phyloP scores from a whole-genome alignment of 2,888 invertebrate species.

The Cataglyphis albicans region DNA sequence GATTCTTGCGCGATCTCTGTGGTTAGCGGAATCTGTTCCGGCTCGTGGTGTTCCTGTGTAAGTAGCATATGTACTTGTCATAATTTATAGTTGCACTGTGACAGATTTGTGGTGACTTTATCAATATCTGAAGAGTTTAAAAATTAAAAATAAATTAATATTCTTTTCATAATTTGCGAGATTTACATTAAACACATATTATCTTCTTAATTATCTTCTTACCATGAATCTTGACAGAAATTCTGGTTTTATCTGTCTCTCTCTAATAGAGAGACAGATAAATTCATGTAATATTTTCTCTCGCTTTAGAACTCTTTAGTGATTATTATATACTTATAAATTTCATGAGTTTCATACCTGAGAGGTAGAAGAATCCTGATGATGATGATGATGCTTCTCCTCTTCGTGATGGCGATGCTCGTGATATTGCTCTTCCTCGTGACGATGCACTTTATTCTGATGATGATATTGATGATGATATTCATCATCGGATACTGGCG shows the following conservation, averaged over 20 bases:
- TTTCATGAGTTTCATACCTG: conserved; percentile 2
- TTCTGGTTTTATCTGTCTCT: no score
- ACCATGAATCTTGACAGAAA: no score
- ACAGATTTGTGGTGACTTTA: not conserved
- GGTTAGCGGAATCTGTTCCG: conserved; percentile 49
- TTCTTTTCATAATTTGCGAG: not conserved
- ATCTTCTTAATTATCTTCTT: no score
- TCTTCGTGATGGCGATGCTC: conserved; percentile 41
- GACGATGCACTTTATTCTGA: conserved; percentile 44
- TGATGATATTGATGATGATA: conserved; percentile 50
- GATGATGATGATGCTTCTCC: conserved; percentile 28
- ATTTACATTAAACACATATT: not conserved
- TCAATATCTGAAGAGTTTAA: not conserved
- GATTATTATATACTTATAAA: not conserved
- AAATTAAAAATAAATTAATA: not conserved
- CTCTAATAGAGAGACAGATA: no score
- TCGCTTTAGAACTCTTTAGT: not conserved
- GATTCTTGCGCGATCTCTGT: conserved; percentile 60
- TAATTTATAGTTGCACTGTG: not conserved
- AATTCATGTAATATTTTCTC: no score
- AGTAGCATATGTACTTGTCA: not conserved
- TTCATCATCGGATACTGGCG: conserved; percentile 72
- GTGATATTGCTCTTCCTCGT: conserved; percentile 60
- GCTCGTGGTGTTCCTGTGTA: conserved; percentile 60
- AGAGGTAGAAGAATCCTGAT: conserved; percentile 8